Evolutionary conservation across 2,888 invertebrate species (phyloP).

Genomic region (Notodonta ziczac): DNA sequence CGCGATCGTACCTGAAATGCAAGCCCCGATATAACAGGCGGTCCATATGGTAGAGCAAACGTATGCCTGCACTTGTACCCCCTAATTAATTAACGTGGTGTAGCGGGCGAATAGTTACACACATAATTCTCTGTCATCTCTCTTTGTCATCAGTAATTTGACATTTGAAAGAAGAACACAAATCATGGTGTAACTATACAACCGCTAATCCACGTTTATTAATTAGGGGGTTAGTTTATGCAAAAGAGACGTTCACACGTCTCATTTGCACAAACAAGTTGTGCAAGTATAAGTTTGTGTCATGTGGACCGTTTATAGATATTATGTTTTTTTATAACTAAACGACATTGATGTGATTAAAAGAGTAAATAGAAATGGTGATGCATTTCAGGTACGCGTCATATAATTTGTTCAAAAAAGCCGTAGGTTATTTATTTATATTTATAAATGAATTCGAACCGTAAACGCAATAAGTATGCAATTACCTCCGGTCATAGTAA

Average conservation of each 20-base stretch:
- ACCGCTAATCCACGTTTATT: no score
- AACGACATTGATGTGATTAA: constrained; percentile 22
- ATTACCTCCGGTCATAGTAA: constrained; percentile 96
- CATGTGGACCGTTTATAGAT: background rate
- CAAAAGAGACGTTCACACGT: background rate
- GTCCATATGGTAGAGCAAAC: background rate
- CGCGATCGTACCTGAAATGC: constrained; percentile 97
- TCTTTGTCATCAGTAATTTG: no score
- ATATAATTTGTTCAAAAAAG: background rate
- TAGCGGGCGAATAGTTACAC: no score
- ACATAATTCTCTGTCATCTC: no score
- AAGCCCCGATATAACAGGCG: constrained; percentile 49
- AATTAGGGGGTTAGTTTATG: no score
- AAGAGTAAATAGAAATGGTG: constrained; percentile 47
- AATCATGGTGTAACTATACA: no score
- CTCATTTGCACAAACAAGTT: background rate
- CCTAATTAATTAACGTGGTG: no score
- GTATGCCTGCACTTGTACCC: background rate
- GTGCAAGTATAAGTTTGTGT: background rate
- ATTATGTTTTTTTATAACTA: constrained; percentile 8
- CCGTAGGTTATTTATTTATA: background rate
- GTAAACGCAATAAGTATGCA: constrained; percentile 42
- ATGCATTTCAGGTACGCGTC: constrained; percentile 80
- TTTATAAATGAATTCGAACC: background rate
- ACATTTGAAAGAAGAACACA: no score